These are phyloP conservation scores for Nysson spinosus DNA, from an alignment of 2,888 invertebrate genomes.

Conservation along the genomic window DNA sequence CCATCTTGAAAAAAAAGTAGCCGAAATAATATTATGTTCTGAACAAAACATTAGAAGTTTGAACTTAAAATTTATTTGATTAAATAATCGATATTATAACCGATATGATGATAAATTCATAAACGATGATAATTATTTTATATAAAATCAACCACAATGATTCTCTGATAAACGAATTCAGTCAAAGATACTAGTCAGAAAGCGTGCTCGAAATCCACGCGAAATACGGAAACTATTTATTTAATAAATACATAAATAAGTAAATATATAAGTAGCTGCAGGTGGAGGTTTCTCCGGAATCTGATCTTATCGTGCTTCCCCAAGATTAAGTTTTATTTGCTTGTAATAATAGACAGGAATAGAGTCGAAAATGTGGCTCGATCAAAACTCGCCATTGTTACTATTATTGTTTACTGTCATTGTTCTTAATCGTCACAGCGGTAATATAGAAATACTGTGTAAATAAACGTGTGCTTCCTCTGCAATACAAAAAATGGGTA, in stretches of 20 bases:
- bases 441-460: slow-evolving; percentile 68
- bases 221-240: slow-evolving; percentile 37
- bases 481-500: slow-evolving; percentile 66
- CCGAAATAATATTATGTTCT: background rate
- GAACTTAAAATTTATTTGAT: too few relatives aligned
- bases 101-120: too few relatives aligned
- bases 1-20: background rate
- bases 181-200: slow-evolving; percentile 38
- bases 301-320: background rate
- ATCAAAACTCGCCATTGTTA: slow-evolving; percentile 1
- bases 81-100: too few relatives aligned
- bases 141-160: slow-evolving; percentile 10
- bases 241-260: slow-evolving; percentile 12
- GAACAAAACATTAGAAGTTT: too few relatives aligned
- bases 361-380: background rate
- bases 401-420: slow-evolving; percentile 57
- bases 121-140: background rate
- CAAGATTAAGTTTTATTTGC: slow-evolving; percentile 10
- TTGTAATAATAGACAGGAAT: slow-evolving; percentile 1
- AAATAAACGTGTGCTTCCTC: slow-evolving; percentile 76
- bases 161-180: slow-evolving; percentile 12
- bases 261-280: slow-evolving; percentile 34
- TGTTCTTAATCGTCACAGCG: slow-evolving; percentile 51
- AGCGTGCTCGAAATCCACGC: slow-evolving; percentile 7
- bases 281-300: background rate